phyloP scores from a whole-genome alignment of 2,113 vertebrate species.

The Panthera uncia region DNA sequence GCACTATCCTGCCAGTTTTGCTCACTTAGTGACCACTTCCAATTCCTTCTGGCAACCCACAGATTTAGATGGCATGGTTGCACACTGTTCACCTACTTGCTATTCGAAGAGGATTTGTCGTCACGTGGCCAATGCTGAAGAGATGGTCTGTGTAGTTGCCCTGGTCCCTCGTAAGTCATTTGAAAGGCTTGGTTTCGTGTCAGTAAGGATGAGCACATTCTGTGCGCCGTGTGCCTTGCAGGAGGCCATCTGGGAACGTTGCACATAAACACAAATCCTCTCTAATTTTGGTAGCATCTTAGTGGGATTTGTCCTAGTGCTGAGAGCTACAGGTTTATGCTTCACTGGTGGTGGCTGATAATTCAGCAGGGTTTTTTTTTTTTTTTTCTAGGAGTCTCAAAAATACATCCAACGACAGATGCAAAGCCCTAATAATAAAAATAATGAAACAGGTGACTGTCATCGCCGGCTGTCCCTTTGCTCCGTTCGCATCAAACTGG shows the following conservation, averaged over 20 bases:
- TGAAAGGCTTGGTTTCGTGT: not conserved
- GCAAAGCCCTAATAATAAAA: not conserved
- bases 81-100: not conserved
- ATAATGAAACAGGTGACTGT: not conserved
- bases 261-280: constrained; percentile 4
- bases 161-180: not conserved
- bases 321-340: constrained; percentile 2
- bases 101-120: not conserved
- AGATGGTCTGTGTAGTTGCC: not conserved
- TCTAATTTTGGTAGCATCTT: constrained; percentile 50
- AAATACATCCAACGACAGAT: not conserved
- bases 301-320: constrained; percentile 7
- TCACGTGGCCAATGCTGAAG: not conserved
- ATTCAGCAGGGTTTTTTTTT: not conserved
- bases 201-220: not conserved
- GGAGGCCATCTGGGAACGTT: not conserved
- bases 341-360: constrained; percentile 8
- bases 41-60: not conserved
- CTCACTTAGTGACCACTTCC: not conserved
- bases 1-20: not conserved
- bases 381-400: not conserved
- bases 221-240: not conserved
- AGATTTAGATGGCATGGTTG: not conserved
- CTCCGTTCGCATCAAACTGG: not conserved
- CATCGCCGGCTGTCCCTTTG: not conserved